Percentiles rank a stretch among this genome's conserved stretches.
These are phyloP conservation scores for Pycnomerus fuliginosus DNA, from an alignment of 2,888 invertebrate species.

Conservation along the genomic window DNA sequence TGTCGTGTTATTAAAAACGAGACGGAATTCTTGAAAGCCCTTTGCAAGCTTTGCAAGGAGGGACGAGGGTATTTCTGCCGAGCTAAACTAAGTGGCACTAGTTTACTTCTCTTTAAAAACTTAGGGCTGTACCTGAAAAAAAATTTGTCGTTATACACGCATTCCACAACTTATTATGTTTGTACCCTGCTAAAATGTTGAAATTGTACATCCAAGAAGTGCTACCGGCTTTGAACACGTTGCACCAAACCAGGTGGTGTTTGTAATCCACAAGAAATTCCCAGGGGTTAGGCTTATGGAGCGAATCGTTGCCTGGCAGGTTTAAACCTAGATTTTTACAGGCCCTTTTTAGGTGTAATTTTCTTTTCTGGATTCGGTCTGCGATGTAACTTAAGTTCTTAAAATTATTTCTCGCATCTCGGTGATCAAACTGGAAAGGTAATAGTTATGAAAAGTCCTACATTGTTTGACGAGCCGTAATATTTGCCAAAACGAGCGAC, in stretches of 20 bases:
- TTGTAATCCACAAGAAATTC: slow-evolving; percentile 80
- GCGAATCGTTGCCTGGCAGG: slow-evolving; percentile 58
- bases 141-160: slow-evolving; percentile 1
- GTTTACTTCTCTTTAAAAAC: slow-evolving; percentile 74
- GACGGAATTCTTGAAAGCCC: slow-evolving; percentile 69
- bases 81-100: slow-evolving; percentile 75
- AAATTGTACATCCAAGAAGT: slow-evolving; percentile 93
- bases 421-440: slow-evolving; percentile 24
- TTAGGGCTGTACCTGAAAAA: slow-evolving; percentile 65
- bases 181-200: slow-evolving; percentile 75
- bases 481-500: no score
- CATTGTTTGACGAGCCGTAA: no score
- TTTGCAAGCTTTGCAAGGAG: slow-evolving; percentile 66
- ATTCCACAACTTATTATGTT: not conserved
- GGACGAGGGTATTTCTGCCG: slow-evolving; percentile 79
- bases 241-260: slow-evolving; percentile 82
- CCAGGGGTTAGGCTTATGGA: slow-evolving; percentile 78
- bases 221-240: slow-evolving; percentile 82
- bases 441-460: no score
- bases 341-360: slow-evolving; percentile 59
- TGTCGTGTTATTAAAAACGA: slow-evolving; percentile 82
- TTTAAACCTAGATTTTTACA: slow-evolving; percentile 64
- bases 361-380: slow-evolving; percentile 60
- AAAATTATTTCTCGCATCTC: slow-evolving; percentile 8
- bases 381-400: slow-evolving; percentile 62